phyloP scores from a whole-genome alignment of 2,888 invertebrate species.

The Augiades crinisus region DNA sequence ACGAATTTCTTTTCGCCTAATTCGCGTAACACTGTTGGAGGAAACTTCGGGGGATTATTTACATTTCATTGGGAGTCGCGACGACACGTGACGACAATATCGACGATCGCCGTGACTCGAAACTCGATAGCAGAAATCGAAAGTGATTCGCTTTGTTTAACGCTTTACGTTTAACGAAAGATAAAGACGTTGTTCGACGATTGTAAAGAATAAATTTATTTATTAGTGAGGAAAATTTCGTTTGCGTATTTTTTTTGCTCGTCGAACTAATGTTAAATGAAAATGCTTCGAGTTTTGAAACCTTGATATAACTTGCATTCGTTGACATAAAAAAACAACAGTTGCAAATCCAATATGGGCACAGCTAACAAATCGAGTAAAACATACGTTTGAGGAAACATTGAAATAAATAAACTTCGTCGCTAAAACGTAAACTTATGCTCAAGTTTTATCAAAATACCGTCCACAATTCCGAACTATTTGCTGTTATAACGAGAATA shows the following conservation, averaged over 20 bases:
- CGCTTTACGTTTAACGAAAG: neutral
- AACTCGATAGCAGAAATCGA: slow-evolving; percentile 46
- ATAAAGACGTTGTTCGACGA: slow-evolving; percentile 3
- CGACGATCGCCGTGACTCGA: slow-evolving; percentile 44
- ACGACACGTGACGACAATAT: slow-evolving; percentile 47
- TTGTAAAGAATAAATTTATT: no score
- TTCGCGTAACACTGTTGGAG: slow-evolving; percentile 40
- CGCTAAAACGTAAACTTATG: no score
- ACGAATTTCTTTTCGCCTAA: slow-evolving; percentile 46
- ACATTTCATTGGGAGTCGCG: slow-evolving; percentile 42
- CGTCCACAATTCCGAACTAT: neutral
- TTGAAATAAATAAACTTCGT: no score
- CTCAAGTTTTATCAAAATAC: neutral
- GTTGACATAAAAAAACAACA: no score
- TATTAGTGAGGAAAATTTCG: no score
- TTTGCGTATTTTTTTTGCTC: neutral
- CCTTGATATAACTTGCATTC: no score
- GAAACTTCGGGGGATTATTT: slow-evolving; percentile 39
- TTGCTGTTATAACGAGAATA: slow-evolving; percentile 1
- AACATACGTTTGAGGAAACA: no score
- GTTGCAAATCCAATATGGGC: no score
- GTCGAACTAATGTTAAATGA: neutral
- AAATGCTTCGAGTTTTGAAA: no score
- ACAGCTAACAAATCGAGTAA: no score
- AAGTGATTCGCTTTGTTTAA: slow-evolving; percentile 36